phyloP scores from a whole-genome alignment of 1,140 invertebrate species.

The Daktulosphaira vitifoliae region DNA sequence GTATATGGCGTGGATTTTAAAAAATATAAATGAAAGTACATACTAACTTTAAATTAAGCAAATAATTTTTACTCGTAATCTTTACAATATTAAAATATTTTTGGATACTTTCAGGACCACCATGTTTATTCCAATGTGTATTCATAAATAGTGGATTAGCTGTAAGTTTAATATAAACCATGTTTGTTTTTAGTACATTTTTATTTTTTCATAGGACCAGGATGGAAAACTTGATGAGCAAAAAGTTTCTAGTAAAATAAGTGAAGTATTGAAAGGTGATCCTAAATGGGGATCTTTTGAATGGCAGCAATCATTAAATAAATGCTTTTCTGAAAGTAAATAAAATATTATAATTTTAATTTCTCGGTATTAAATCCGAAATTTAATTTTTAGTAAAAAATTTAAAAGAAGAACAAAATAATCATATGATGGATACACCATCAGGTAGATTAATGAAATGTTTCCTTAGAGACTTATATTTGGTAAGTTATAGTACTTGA shows the following conservation, averaged over 20 bases:
- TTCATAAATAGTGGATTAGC: constrained; percentile 11
- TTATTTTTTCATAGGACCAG: neutral
- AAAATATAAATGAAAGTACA: no score
- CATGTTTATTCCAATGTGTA: constrained; percentile 25
- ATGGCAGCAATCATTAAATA: constrained; percentile 4
- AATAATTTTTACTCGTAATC: no score
- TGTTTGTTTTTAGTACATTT: neutral
- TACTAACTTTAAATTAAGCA: no score
- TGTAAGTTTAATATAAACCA: constrained; percentile 4
- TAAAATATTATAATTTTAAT: no score
- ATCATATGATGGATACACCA: neutral
- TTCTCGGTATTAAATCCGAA: no score
- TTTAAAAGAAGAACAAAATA: neutral
- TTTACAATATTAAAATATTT: no score
- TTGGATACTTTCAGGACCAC: constrained; percentile 1
- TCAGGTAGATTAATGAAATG: constrained; percentile 27
- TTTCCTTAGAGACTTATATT: constrained; percentile 2
- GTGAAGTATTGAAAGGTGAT: constrained; percentile 2
- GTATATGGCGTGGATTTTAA: no score
- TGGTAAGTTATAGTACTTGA: no score
- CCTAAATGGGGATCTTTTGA: constrained; percentile 18
- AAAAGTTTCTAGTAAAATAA: neutral
- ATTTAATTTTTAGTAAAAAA: constrained; percentile 8
- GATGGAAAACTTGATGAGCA: constrained; percentile 25
- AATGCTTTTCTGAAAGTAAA: constrained; percentile 28